phyloP scores from a whole-genome alignment of 2,113 vertebrate genomes.

The Bostrychus sinensis region DNA sequence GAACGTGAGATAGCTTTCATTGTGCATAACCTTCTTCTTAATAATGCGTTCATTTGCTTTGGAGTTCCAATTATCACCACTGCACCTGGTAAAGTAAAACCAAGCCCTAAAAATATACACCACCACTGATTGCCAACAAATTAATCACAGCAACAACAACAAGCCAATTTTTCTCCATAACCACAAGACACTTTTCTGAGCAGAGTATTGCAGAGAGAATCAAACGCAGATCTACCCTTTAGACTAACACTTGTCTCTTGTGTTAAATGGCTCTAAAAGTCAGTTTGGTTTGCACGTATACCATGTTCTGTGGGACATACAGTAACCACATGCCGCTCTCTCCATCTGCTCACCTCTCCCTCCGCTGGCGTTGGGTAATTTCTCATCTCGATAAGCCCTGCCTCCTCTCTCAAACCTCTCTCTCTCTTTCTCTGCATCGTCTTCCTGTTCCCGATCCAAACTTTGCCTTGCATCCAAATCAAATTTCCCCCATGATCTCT shows the following conservation, averaged over 20 bases:
- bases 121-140: background rate
- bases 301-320: slow-evolving; percentile 68
- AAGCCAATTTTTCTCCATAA: slow-evolving; percentile 1
- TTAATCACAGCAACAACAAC: background rate
- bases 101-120: slow-evolving; percentile 2
- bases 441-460: slow-evolving; percentile 43
- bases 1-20: background rate
- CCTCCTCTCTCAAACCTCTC: slow-evolving; percentile 4
- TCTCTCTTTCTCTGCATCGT: slow-evolving; percentile 1
- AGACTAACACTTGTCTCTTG: background rate
- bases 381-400: slow-evolving; percentile 19
- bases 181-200: background rate
- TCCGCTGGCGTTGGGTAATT: slow-evolving; percentile 31
- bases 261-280: slow-evolving; percentile 3
- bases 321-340: slow-evolving; percentile 69
- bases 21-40: background rate
- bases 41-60: background rate
- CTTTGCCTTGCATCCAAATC: slow-evolving; percentile 45
- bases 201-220: background rate
- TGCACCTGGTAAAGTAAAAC: slow-evolving; percentile 2
- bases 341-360: slow-evolving; percentile 71
- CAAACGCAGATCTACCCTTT: background rate
- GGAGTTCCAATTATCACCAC: background rate
- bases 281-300: slow-evolving; percentile 34
- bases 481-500: slow-evolving; percentile 45